Percentiles rank a stretch among this genome's conserved stretches.
Evolutionary conservation across 2,888 invertebrate genomes (phyloP).

Genomic region (Xestia c-nigrum): DNA sequence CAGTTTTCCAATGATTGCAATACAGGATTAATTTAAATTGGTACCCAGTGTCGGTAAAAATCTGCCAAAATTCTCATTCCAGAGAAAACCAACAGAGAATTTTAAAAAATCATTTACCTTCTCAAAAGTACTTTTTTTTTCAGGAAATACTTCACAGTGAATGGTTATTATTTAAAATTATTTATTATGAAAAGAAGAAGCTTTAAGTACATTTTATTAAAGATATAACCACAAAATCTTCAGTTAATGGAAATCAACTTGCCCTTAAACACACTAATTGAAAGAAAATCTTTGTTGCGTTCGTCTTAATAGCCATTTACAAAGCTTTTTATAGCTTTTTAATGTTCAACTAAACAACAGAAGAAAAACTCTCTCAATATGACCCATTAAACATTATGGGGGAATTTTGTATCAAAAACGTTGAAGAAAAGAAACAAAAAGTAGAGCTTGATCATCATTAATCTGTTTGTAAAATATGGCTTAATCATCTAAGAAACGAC

Average conservation of each 20-base stretch:
- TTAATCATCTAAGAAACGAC: neutral
- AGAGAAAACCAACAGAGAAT: neutral
- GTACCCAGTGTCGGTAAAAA: neutral
- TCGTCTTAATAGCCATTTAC: constrained; percentile 36
- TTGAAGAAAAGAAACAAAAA: constrained; percentile 23
- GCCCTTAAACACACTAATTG: constrained; percentile 31
- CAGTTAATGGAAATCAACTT: constrained; percentile 1
- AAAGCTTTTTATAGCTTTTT: constrained; percentile 37
- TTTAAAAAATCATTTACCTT: neutral
- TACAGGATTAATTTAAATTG: neutral
- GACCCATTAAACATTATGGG: constrained; percentile 42
- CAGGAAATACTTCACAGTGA: neutral
- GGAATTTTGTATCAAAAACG: constrained; percentile 10
- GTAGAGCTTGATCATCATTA: constrained; percentile 34
- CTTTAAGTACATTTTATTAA: neutral
- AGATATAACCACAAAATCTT: constrained; percentile 3
- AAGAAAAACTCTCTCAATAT: constrained; percentile 43
- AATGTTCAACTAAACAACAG: constrained; percentile 49
- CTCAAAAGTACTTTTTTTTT: neutral
- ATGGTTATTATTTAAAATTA: neutral
- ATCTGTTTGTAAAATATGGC: neutral
- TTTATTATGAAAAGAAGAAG: neutral
- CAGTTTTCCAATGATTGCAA: neutral
- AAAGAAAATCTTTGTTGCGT: constrained; percentile 38
- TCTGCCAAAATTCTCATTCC: neutral